Evolutionary conservation across 2,113 vertebrate genomes (phyloP), one percentile per base, ranked within the genome.

Genomic region (Panthera leo): DNA sequence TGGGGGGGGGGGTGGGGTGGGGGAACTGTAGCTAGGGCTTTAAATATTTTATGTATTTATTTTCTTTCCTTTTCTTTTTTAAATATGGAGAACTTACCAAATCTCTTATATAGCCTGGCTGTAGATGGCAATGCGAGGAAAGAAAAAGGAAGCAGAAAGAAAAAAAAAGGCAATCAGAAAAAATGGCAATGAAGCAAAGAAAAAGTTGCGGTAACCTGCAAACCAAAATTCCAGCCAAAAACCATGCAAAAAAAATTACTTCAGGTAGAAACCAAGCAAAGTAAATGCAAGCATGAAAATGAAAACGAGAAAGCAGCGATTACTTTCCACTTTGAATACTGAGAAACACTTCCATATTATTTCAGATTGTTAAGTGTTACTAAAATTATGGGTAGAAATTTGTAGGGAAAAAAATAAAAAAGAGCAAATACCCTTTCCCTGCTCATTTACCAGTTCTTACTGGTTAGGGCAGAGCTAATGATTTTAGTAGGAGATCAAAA

Each of bases 91-190:
- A 96, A 99, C 99, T 99, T 99, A 99, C 99, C 99, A 99, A 99
- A 98, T 99, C 99, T 99, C 99, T 99, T 99, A 99, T 98, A 99
- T 99, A 99, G 99, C 99, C 99, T 99, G 99, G 99, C 99, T 99
- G 99, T 96, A 99, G 99, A 98, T 98, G 99, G 98, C 98, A 99
- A 99, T 98, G 97, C 98, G 98, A 98, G 89, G 98, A 96, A 98
- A 98, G 97, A 97, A 97, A 98, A 98, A 97, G 94, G 91, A 98
- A 98, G 98, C 97, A 97, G 98, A 97, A 97, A 98, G 98, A 98
- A 98, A 98, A 99, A 98, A 98, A 98, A 99, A 98, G 98, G 98
- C 98, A 97, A 98, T 99, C 98, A 99, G 99, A 99, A 99, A 97
- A 99, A 98, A 99, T 95, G 98, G 98, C 98, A 99, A 98, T 91